Base-by-base conservation (phyloP, 2,113 vertebrate species). In the Lamprotornis superbus region DNA sequence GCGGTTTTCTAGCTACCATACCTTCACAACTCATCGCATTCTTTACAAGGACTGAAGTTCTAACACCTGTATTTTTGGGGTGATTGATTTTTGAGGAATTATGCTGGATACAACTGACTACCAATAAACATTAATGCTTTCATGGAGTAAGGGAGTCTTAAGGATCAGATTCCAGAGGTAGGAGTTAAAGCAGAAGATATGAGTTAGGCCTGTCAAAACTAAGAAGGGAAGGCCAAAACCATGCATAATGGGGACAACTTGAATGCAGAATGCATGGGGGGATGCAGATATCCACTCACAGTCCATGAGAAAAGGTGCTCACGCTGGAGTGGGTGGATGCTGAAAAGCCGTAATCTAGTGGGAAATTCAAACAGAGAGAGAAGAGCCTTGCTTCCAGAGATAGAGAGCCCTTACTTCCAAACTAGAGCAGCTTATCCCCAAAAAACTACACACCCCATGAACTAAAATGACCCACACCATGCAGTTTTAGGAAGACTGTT, bases 241-340 rank as follows among this genome's bases (percentile, higher is more conserved):
- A 64, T 3, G 3, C 5, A 35, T 33, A 63, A 78, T 8, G 30
- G n/a, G 16, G 18, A 56, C 39, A 83, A 11, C 9, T 47, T 61
- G 30, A 84, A 74, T 20, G 65, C 7, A 37, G 31, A 63, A 40
- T 56, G 40, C 21, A 8, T 47, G 40, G 40, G 17, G 10, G n/a
- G 13, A 57, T 57, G 22, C 78, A 68, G n/a, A 39, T 13, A 39
- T 47, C 13, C 11, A 39, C 13, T 25, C 21, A 24, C 8, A 57
- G 52, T 13, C n/a, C 1, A 0, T 13, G 17, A 57, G 42, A 68
- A 57, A 57, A 68, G 28, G n/a, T 39, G 52, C 13, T 57, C 28
- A 47, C 0, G 0, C 22, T 20, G 22, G 13, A 57, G 28, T 0
- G 0, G 10, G 8, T 47, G 30, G 28, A 57, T 56, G 44, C n/a